A percentile compares a stretch with the other conserved stretches of the same genome.
Conservation (phyloP, 2,797 vertebrate genomes). For the Malacoctenus gilli region DNA sequence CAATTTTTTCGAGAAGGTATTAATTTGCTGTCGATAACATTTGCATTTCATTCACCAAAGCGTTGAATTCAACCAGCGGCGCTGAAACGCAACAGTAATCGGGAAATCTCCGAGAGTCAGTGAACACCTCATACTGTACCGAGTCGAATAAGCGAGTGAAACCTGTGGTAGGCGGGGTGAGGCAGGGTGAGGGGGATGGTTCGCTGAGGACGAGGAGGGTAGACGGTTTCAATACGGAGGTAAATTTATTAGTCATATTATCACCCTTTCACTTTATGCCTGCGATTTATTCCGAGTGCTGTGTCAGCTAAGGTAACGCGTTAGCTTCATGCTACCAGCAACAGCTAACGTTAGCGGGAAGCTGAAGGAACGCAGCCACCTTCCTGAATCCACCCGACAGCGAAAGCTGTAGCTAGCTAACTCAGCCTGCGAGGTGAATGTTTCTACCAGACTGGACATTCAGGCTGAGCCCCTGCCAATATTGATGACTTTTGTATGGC, state of each 20-base stretch:
- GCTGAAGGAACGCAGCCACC: constrained; percentile 36
- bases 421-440: constrained; percentile 17
- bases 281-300: not conserved
- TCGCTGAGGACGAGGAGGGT: constrained; percentile 44
- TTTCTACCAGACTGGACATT: not conserved
- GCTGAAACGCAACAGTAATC: too few relatives aligned
- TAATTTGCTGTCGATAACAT: too few relatives aligned
- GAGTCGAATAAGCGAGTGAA: not conserved
- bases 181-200: constrained; percentile 58
- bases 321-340: not conserved
- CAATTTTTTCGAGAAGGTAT: too few relatives aligned
- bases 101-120: not conserved
- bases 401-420: constrained; percentile 35
- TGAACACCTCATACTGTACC: constrained; percentile 44
- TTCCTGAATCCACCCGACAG: constrained; percentile 45
- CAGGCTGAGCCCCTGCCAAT: not conserved
- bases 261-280: not conserved
- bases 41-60: too few relatives aligned
- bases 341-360: constrained; percentile 22
- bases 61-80: too few relatives aligned
- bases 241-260: constrained; percentile 20
- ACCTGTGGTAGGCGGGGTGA: constrained; percentile 37
- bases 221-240: constrained; percentile 37
- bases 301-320: not conserved
- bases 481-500: not conserved